These are phyloP conservation scores for Sebastes melanostomus DNA, from an alignment of 2,797 vertebrate species.

Conservation along the genomic window DNA sequence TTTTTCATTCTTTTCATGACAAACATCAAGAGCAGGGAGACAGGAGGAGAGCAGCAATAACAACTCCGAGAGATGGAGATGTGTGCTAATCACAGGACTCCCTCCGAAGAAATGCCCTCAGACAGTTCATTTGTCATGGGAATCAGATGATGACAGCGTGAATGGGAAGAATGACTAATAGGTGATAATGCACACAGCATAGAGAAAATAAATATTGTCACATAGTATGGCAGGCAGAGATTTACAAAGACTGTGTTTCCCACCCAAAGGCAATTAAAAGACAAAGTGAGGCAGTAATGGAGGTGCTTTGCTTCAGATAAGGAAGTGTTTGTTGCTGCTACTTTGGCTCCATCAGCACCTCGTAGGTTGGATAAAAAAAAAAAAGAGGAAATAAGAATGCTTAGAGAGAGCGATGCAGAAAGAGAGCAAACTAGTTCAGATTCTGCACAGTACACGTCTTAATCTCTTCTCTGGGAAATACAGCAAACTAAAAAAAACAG, in stretches of 20 bases:
- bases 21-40: conserved; percentile 61
- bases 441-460: not conserved
- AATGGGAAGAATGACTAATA: conserved; percentile 44
- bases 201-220: conserved; percentile 53
- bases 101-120: conserved; percentile 45
- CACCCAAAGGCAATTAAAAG: conserved; percentile 42
- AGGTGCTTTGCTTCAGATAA: conserved; percentile 39
- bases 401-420: not conserved
- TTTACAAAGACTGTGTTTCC: conserved; percentile 15
- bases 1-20: conserved; percentile 55
- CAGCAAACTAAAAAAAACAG: not conserved
- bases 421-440: conserved; percentile 1
- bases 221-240: not conserved
- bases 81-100: conserved; percentile 64
- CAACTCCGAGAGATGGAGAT: conserved; percentile 43
- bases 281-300: conserved; percentile 35
- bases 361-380: conserved; percentile 13
- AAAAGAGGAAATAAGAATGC: conserved; percentile 27
- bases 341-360: conserved; percentile 25
- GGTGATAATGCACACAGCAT: conserved; percentile 58
- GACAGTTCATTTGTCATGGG: conserved; percentile 63
- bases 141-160: conserved; percentile 47
- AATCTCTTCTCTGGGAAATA: conserved; percentile 14
- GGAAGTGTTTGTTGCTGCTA: conserved; percentile 13
- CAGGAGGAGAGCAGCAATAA: conserved; percentile 45